A percentile compares a stretch with the other conserved stretches of the same genome.
These are phyloP conservation scores for Drosophila mojavensis DNA, from an alignment of 1,140 invertebrate genomes.

Conservation along the genomic window DNA sequence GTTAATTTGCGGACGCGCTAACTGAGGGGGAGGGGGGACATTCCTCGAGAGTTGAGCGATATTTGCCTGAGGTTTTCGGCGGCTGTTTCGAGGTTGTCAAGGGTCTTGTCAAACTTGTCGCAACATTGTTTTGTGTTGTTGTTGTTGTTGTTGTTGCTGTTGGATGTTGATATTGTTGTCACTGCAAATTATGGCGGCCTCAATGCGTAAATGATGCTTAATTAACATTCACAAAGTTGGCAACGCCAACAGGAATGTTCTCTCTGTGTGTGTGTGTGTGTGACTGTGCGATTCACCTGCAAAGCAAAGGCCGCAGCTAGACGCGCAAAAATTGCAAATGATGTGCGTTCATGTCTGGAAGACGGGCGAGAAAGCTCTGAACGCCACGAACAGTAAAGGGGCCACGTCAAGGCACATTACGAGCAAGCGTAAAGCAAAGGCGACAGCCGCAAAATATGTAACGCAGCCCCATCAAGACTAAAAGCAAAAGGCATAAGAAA, in stretches of 20 bases:
- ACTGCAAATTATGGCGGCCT: slow-evolving; percentile 76
- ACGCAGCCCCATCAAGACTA: slow-evolving; percentile 37
- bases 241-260: slow-evolving; percentile 33
- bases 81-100: slow-evolving; percentile 27
- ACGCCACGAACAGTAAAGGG: slow-evolving; percentile 1
- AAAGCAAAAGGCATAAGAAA: slow-evolving; percentile 21
- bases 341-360: slow-evolving; percentile 55
- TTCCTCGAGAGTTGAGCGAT: slow-evolving; percentile 7
- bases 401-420: slow-evolving; percentile 46
- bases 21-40: not conserved
- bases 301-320: slow-evolving; percentile 36
- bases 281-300: slow-evolving; percentile 11
- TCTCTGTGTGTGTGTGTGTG: no score
- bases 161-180: slow-evolving; percentile 50
- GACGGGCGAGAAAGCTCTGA: not conserved
- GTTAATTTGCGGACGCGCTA: slow-evolving; percentile 17
- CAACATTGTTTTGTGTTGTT: no score
- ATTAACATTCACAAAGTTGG: slow-evolving; percentile 73
- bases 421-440: slow-evolving; percentile 31
- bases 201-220: slow-evolving; percentile 80
- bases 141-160: slow-evolving; percentile 35
- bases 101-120: slow-evolving; percentile 63
- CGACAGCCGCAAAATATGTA: slow-evolving; percentile 49
- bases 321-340: slow-evolving; percentile 64
- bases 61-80: slow-evolving; percentile 3